These are phyloP conservation scores for Cyprichromis sp. DNA, from an alignment of 2,113 vertebrate genomes.

Conservation along the genomic window DNA sequence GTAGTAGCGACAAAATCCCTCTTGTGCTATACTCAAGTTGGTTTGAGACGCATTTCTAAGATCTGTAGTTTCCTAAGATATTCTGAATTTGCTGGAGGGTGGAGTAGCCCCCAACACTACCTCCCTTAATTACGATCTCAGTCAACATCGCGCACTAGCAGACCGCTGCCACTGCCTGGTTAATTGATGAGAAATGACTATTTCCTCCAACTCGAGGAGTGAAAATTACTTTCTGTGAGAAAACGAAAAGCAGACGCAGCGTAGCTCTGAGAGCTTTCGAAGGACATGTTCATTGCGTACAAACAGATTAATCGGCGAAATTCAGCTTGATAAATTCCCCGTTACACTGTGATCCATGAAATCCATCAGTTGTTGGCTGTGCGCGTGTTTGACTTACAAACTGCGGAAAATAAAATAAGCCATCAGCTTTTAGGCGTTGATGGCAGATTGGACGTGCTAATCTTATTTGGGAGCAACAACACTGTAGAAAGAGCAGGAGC, in stretches of 20 bases:
- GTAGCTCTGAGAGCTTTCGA: not conserved
- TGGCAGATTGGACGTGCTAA: conserved; percentile 1
- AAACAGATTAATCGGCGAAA: not conserved
- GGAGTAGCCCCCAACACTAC: not conserved
- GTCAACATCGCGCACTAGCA: not conserved
- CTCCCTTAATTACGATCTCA: conserved; percentile 6
- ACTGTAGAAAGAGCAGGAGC: not conserved
- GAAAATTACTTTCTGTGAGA: not conserved
- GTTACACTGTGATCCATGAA: conserved; percentile 23
- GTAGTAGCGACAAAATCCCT: not conserved
- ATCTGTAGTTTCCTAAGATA: not conserved
- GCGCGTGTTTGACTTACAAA: not conserved
- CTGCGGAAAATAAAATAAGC: conserved; percentile 18
- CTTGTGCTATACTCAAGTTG: not conserved
- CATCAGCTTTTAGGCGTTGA: not conserved
- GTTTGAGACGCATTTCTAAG: not conserved
- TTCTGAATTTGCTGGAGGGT: not conserved
- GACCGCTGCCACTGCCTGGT: not conserved
- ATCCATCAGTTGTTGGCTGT: not conserved
- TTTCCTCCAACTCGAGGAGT: conserved; percentile 16
- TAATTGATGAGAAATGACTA: conserved; percentile 31
- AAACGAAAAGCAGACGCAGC: conserved; percentile 33
- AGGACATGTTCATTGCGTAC: not conserved
- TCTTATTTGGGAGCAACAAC: conserved; percentile 12
- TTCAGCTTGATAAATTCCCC: conserved; percentile 8